Percentiles rank a stretch among this genome's conserved stretches.
Evolutionary conservation across 2,113 vertebrate genomes (phyloP).

Genomic region (Passer domesticus): DNA sequence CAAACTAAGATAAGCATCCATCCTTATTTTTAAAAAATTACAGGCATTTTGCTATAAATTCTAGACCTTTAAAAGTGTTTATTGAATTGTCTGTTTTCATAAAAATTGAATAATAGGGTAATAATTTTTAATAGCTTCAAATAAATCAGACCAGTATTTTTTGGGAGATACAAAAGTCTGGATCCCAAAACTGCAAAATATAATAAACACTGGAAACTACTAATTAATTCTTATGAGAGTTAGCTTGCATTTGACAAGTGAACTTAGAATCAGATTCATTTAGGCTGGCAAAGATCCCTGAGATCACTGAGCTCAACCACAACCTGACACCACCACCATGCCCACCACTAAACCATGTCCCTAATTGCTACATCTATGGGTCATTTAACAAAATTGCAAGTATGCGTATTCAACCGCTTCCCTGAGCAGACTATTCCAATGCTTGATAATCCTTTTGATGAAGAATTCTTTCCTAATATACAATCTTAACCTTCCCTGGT

Average conservation of each 20-base stretch:
- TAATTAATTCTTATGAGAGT: conserved; percentile 1
- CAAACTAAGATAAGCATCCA: not conserved
- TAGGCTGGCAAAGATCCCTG: not conserved
- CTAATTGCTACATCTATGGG: accelerated
- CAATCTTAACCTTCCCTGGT: not conserved
- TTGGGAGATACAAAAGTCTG: not conserved
- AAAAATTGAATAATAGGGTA: not conserved
- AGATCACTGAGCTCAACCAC: accelerated
- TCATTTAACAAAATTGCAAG: not conserved
- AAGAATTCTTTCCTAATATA: not conserved
- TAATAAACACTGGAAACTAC: not conserved
- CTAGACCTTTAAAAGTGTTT: not conserved
- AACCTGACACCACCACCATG: not conserved
- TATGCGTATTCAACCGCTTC: not conserved
- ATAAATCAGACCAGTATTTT: not conserved
- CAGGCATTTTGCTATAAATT: not conserved
- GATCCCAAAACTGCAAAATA: not conserved
- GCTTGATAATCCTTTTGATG: not conserved
- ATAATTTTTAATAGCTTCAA: not conserved
- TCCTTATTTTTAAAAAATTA: accelerated
- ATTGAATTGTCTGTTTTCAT: not conserved
- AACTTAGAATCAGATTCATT: not conserved
- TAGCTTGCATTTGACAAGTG: conserved; percentile 20
- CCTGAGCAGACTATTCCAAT: not conserved
- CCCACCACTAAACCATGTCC: not conserved